Conservation (phyloP, 1,140 invertebrate genomes). For the Trypoxylus dichotomus region DNA sequence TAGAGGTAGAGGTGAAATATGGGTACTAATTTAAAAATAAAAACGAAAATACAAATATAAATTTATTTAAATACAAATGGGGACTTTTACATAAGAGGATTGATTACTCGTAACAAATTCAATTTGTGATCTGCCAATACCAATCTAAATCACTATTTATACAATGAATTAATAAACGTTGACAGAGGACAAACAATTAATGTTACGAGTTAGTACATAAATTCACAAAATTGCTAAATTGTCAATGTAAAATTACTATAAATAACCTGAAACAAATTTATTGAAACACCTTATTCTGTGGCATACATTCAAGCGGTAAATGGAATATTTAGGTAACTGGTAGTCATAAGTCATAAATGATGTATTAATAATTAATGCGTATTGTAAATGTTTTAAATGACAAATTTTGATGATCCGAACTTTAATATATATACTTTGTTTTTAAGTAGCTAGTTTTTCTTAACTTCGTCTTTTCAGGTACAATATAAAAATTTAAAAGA, state of each 20-base stretch:
- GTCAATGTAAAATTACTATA: constrained; percentile 40
- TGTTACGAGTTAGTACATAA: constrained; percentile 33
- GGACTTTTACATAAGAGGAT: constrained; percentile 49
- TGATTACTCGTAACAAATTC: constrained; percentile 46
- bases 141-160: constrained; percentile 38
- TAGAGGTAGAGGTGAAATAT: no score
- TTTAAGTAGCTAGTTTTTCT: constrained; percentile 20
- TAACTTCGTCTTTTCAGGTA: constrained; percentile 11
- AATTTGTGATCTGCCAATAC: constrained; percentile 40
- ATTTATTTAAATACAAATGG: constrained; percentile 54
- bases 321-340: constrained; percentile 18
- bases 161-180: constrained; percentile 41
- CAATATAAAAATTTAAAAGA: constrained; percentile 17
- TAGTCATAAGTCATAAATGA: constrained; percentile 13
- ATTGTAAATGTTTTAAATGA: background rate
- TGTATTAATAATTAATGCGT: background rate
- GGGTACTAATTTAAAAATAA: no score
- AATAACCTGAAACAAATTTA: constrained; percentile 41
- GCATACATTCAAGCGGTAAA: constrained; percentile 38
- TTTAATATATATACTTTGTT: background rate
- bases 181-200: constrained; percentile 42
- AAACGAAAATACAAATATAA: constrained; percentile 49
- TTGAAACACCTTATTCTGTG: constrained; percentile 22
- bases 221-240: constrained; percentile 45
- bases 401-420: constrained; percentile 7